Base-by-base conservation (phyloP, 64 coral and sea anemone species). In the Cladopsammia gracilis region DNA sequence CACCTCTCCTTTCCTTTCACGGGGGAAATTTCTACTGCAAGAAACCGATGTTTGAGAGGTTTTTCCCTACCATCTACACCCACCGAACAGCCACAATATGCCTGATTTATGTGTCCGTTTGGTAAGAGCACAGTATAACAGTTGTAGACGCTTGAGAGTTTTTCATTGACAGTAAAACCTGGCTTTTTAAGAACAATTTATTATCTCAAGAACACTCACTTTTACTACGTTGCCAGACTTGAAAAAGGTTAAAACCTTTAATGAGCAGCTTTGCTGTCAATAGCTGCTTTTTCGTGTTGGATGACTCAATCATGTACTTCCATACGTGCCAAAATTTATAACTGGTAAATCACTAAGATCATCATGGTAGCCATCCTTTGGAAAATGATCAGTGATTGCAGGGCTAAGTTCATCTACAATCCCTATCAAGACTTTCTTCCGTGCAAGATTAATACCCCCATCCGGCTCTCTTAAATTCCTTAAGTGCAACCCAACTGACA, bases 381-480 rank as follows among this genome's bases (percentile, higher is more conserved):
- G 89, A 77, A 91, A 91, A 53, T 46, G 79, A 8, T 91, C 75
- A 81, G 65, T 82, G 23, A 91, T 67, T 25, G 23, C 58, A 58
- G 92, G 85, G 70, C 88, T 65, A 15, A 25, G 47, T 79, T 88
- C 53, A 22, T 81, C 76, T 6, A 88, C 75, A 6, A 89, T 49
- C 70, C 92, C 92, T 56, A 62, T 44, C 47, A 60, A 15, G 45
- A 86, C 92, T 70, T 88, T 80, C 77, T 82, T 81, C 77, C 49
- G 78, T 24, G 58, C 25, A 15, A 88, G 24, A 88, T 94, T 13
- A 13, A 88, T 65, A 62, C 92, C 84, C 45, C 92, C 85, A 72
- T 94, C 92, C 56, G 91, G 91, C 46, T 93, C 91, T 24, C 67
- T 42, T 50, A 93, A 48, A 58, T 62, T 59, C 34, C 25, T 89